Conservation (phyloP, 2,888 invertebrate genomes). For the Micropterix aruncella region DNA sequence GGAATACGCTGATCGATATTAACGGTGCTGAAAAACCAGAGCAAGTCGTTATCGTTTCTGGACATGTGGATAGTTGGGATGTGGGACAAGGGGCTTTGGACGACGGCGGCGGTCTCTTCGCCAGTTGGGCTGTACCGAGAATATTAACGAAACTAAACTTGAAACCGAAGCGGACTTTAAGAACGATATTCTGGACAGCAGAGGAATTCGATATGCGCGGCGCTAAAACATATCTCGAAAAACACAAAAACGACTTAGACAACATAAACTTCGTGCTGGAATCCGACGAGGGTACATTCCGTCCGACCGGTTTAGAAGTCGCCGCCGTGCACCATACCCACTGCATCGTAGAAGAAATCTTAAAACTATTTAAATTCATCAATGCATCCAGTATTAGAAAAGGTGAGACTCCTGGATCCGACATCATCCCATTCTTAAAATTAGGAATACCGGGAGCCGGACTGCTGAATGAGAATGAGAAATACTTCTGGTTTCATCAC, state of each 20-base stretch:
- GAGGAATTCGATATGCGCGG: constrained; percentile 53
- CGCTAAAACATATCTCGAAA: constrained; percentile 36
- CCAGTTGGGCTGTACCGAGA: constrained; percentile 49
- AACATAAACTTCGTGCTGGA: constrained; percentile 54
- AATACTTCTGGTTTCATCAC: constrained; percentile 49
- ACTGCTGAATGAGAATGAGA: constrained; percentile 41
- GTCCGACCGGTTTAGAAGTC: constrained; percentile 45
- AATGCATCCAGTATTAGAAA: constrained; percentile 37
- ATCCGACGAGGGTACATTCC: constrained; percentile 57
- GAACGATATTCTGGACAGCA: constrained; percentile 54
- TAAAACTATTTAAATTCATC: constrained; percentile 39
- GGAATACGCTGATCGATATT: constrained; percentile 50
- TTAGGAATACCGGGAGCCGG: constrained; percentile 47
- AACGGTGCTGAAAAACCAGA: constrained; percentile 20
- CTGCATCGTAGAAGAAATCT: constrained; percentile 43
- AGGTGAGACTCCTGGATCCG: constrained; percentile 39
- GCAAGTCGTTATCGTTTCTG: constrained; percentile 47
- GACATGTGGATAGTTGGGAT: constrained; percentile 67
- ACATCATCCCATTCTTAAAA: constrained; percentile 39
- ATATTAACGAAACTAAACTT: constrained; percentile 42
- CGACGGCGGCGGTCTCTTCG: constrained; percentile 59
- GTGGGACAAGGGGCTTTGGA: constrained; percentile 67
- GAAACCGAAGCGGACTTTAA: constrained; percentile 46
- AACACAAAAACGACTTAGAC: constrained; percentile 27
- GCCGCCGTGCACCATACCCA: constrained; percentile 35